Evolutionary conservation across 2,113 vertebrate genomes (phyloP), one percentile per base, ranked within the genome.

Genomic region (Grantiella picta): DNA sequence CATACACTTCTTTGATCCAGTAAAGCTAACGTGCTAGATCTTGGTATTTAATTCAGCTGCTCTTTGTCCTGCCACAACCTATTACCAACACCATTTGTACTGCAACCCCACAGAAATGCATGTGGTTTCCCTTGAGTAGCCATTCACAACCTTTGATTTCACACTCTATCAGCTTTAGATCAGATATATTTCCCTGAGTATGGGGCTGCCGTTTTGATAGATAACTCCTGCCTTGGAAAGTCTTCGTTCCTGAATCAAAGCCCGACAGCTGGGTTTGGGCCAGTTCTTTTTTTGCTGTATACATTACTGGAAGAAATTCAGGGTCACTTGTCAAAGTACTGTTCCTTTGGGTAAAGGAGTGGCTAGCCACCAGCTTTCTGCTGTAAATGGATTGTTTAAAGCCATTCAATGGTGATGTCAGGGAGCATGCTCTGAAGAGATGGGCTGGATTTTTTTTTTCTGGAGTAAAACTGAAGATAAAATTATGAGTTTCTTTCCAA

Each of bases 141-240:
- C 94, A 91, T 92, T 96, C 95, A 95, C 84, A 97, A 69, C 89
- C 91, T 95, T 91, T 96, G 96, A 97, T 97, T 98, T 97, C 94
- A 97, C 90, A 96, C 90, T 86, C 91, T 95, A 94, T 96, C 86
- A 94, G 83, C 45, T 95, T 97, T 92, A 96, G 80, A 97, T 97
- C 94, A 95, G 94, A 98, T 95, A 77, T 88, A 96, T 97, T 96
- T 97, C 88, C 96, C 90, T 79, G 90, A 96, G 81, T 87, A 49
- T 92, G 65, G 78, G 84, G 82, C 93, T 97, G 96, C 73, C 72
- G 56, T 86, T 96, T 96, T 97, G 96, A 98, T 86, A 92, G 96
- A 97, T 97, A 97, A 89, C 91, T 96, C 63, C 82, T 96, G 85
- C 96, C 89, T 97, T 96, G 89, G 82, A 93, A 95, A 93, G 57